These are phyloP conservation scores for Ochotona princeps DNA, from an alignment of 2,113 vertebrate species.

Conservation along the genomic window DNA sequence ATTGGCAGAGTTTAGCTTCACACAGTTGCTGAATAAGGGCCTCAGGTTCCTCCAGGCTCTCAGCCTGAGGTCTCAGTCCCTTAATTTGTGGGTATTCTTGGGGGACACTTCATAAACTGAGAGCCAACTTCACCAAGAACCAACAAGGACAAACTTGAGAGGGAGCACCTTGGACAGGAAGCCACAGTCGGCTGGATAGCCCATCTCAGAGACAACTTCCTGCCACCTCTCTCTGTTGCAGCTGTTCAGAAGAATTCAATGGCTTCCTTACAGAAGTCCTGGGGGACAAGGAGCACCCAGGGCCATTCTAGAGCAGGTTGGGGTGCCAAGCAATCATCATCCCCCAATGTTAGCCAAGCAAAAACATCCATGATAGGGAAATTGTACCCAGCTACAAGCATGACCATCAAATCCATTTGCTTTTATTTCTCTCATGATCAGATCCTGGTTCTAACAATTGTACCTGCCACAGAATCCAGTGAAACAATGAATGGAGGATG, in stretches of 20 bases:
- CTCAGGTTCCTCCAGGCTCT: not conserved
- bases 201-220: not conserved
- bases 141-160: not conserved
- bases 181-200: not conserved
- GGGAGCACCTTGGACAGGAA: not conserved
- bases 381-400: no score
- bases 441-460: not conserved
- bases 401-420: no score
- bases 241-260: not conserved
- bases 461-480: not conserved
- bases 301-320: no score
- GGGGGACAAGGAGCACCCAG: no score
- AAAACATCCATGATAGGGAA: no score
- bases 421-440: not conserved
- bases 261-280: not conserved
- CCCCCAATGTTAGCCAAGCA: no score
- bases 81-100: not conserved
- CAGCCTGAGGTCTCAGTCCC: not conserved
- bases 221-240: not conserved
- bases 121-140: not conserved
- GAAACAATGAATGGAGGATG: not conserved
- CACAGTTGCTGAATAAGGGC: fast-evolving
- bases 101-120: not conserved
- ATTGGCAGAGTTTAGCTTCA: not conserved
- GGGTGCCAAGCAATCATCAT: no score